Percentiles rank a stretch among this genome's conserved stretches.
Evolutionary conservation across 2,113 vertebrate genomes (phyloP).

Genomic region (Notarius quadriscutis): DNA sequence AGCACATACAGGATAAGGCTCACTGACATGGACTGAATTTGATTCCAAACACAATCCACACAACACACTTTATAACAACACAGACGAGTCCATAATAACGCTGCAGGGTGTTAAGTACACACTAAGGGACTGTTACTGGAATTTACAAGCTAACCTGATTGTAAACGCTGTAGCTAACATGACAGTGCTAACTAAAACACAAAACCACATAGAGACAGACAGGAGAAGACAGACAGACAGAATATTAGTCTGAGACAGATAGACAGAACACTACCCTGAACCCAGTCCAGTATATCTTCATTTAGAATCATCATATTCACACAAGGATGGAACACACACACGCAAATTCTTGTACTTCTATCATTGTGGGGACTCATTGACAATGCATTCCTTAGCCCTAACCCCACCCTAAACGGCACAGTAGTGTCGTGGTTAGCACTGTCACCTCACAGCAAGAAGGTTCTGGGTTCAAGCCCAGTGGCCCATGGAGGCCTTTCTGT

Average conservation of each 20-base stretch:
- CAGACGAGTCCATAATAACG: not conserved
- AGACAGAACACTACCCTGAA: not conserved
- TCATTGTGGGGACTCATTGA: no score
- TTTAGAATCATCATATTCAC: conserved; percentile 23
- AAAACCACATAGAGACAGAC: not conserved
- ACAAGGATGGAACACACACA: conserved; percentile 12
- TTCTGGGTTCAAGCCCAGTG: no score
- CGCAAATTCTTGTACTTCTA: no score
- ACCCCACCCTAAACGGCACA: no score
- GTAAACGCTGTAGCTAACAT: not conserved
- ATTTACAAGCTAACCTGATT: not conserved
- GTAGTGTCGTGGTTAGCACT: no score
- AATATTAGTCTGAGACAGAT: not conserved
- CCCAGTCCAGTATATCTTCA: conserved; percentile 16
- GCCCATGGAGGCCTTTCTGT: no score
- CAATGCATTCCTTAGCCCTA: no score
- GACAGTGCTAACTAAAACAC: not conserved
- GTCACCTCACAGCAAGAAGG: no score
- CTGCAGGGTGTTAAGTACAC: not conserved
- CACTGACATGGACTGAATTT: not conserved
- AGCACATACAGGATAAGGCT: no score
- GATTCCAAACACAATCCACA: not conserved
- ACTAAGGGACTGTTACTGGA: not conserved
- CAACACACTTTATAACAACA: not conserved
- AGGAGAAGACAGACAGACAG: not conserved